Base-by-base conservation (phyloP, 2,797 vertebrate species). In the Rhyacichthys aspro region DNA sequence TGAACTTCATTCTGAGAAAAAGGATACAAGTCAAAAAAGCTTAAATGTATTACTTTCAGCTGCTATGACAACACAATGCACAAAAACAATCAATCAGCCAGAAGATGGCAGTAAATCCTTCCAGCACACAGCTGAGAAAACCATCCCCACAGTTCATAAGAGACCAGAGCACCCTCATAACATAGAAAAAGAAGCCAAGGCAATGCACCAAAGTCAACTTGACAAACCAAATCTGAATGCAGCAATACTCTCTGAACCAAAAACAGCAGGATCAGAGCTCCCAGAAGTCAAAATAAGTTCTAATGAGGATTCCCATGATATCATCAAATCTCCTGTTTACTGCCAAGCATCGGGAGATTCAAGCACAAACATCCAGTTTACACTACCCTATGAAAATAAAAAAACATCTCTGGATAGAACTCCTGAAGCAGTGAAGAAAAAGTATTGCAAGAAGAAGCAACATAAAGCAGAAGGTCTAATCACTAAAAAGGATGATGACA, bases 81-180 rank as follows among this genome's bases (percentile, higher is more conserved):
- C 53, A 5, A 44, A 47, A 44, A 43, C 16, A 55, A 44, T 43
- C 16, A 17, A 38, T 63, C 59, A 44, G 34, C 32, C 10, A 58
- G 34, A 19, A 45, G 62, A 55, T 10, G 37, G 15, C 10, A 37
- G 15, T 14, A 15, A 49, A 39, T 23, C 1, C 34, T 33, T 4
- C 18, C 47, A 42, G 19, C 34, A 50, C 48, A 47, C 23, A 36
- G 1, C 46, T 17, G 42, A 33, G 43, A 10, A 18, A 12, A 48
- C 34, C 11, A 18, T 18, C n/a, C 15, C 34, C 11, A 33, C 17
- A 34, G 32, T 14, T 14, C 23, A 54, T 9, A 11, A 57, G 52
- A 57, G 28, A 64, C 57, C 41, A 45, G 34, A 36, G 37, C 61
- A 59, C 18, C 16, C 38, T 12, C 5, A 36, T 34, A 46, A 44